Evolutionary conservation across 1,140 invertebrate genomes (phyloP).

Genomic region (Geopemphigus sp.): DNA sequence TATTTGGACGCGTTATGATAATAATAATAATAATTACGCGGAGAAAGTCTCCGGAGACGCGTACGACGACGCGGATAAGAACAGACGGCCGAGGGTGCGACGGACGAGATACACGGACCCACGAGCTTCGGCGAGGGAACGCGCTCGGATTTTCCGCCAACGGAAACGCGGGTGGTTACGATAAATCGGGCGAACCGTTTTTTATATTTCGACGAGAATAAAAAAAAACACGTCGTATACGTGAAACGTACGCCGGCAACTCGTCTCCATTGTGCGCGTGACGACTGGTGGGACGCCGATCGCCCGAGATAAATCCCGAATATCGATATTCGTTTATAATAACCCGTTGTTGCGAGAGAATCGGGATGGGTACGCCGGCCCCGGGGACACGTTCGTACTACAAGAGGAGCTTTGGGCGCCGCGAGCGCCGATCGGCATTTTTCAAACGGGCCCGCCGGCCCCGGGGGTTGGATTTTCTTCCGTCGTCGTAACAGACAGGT

Average conservation of each 20-base stretch:
- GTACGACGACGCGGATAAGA: neutral
- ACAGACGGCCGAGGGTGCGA: slow-evolving; percentile 16
- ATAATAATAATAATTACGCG: too few species aligned
- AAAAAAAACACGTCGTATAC: too few species aligned
- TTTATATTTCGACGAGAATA: too few species aligned
- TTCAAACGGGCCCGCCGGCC: neutral
- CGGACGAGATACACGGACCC: neutral
- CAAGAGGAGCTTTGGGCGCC: too few species aligned
- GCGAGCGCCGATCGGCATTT: neutral
- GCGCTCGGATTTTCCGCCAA: too few species aligned
- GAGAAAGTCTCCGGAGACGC: slow-evolving; percentile 2
- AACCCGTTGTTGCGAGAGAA: neutral
- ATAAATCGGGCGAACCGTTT: neutral
- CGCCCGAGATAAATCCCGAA: slow-evolving; percentile 6
- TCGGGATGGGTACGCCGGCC: neutral
- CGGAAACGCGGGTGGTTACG: neutral
- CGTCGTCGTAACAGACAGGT: slow-evolving; percentile 7
- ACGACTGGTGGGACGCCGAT: too few species aligned
- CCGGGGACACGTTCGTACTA: too few species aligned
- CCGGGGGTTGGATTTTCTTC: neutral
- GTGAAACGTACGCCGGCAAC: too few species aligned
- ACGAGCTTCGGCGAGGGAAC: neutral
- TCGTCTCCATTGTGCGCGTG: too few species aligned
- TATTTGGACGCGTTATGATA: neutral
- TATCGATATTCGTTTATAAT: neutral